Evolutionary conservation across 2,113 vertebrate species (phyloP), one percentile per base, ranked within the genome.

Genomic region (Heliornis fulica): DNA sequence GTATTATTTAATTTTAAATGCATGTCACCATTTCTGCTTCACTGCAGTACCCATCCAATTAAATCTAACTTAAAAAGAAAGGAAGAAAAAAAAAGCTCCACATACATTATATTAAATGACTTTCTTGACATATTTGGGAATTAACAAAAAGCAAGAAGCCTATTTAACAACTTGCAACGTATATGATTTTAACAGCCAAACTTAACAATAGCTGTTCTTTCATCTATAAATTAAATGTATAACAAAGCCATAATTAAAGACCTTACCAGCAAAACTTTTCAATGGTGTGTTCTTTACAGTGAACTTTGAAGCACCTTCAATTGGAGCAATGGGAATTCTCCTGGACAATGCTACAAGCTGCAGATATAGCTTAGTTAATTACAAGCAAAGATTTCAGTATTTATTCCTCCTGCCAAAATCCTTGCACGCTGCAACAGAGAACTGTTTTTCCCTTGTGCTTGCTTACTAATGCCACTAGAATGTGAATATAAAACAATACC

Each of bases 231-330:
- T 96, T 96, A 96, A 92, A 94, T 91, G 76, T 95, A 81, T 89
- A 96, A 97, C 93, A 95, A 83, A 94, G 83, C 93, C 90, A 71
- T 96, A 97, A 96, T 96, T 97, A 96, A 96, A 97, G 79, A 93
- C 93, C 92, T 94, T 57, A 88, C 81, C 59, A 91, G 85, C 68
- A 91, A 90, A 96, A 94, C 90, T 95, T 94, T 92, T 96, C 95
- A 86, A 23, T 90, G 83, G 32, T 48, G 38, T 28, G 76, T 93
- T 87, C 96, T 94, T 70, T 59, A 56, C 90, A 31, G 59, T n/a
- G 46, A 85, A 89, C 93, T 96, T 97, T 95, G 96, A 97, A 95
- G 92, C 93, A 96, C 93, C 90, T 75, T 95, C 93, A 90, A 71
- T 82, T 96, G 93, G 83, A 96, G 94, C 96, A 87, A 59, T 97